Evolutionary conservation across 2,113 vertebrate species (phyloP).

Genomic region (Clinocottus analis): DNA sequence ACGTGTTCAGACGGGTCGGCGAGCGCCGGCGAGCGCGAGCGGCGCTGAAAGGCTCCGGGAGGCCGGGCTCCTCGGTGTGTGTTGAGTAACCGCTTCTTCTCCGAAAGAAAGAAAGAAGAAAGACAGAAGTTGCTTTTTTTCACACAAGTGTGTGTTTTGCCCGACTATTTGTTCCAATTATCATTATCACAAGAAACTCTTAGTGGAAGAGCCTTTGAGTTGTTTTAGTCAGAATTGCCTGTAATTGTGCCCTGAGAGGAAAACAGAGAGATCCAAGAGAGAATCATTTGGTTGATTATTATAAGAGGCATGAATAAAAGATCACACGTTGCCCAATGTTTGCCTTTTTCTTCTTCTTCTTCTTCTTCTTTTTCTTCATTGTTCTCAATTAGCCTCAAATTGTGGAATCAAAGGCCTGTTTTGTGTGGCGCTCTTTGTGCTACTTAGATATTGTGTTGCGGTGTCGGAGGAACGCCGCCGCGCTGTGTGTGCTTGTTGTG

Average conservation of each 20-base stretch:
- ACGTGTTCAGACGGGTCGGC: slow-evolving; percentile 75
- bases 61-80: not conserved
- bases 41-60: slow-evolving; percentile 15
- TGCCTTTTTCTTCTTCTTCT: too few species aligned
- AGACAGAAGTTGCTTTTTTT: slow-evolving; percentile 28
- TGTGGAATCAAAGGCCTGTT: slow-evolving; percentile 73
- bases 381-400: slow-evolving; percentile 80
- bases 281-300: slow-evolving; percentile 68
- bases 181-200: slow-evolving; percentile 54
- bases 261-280: slow-evolving; percentile 54
- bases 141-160: slow-evolving; percentile 30
- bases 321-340: slow-evolving; percentile 63
- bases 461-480: slow-evolving; percentile 3
- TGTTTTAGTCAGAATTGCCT: slow-evolving; percentile 47
- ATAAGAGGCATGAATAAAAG: slow-evolving; percentile 74
- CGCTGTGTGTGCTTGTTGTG: slow-evolving; percentile 19
- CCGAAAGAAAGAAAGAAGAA: not conserved
- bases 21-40: slow-evolving; percentile 45
- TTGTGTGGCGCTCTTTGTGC: slow-evolving; percentile 57
- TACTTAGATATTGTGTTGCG: slow-evolving; percentile 38
- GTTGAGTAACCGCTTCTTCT: not conserved
- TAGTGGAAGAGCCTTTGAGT: slow-evolving; percentile 51
- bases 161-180: slow-evolving; percentile 43
- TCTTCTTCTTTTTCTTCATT: slow-evolving; percentile 80
- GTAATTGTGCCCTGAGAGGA: slow-evolving; percentile 74